A percentile compares a stretch with the other conserved stretches of the same genome.
These are phyloP conservation scores for Acrossocheilus fasciatus DNA, from an alignment of 2,797 vertebrate species.

Conservation along the genomic window DNA sequence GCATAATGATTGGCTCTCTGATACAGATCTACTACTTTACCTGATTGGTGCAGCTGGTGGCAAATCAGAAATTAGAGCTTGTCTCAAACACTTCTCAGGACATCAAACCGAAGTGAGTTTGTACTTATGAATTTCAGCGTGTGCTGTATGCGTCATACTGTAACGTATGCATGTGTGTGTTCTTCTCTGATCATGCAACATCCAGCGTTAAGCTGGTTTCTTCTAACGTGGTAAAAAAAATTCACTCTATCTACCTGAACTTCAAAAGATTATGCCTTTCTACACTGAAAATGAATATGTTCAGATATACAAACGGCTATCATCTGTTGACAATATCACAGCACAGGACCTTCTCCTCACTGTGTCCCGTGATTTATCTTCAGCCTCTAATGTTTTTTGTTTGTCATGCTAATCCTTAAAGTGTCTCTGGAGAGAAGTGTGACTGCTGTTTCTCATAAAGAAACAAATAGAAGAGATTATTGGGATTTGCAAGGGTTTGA, in stretches of 20 bases:
- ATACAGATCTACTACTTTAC: slow-evolving; percentile 25
- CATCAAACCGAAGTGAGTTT: slow-evolving; percentile 26
- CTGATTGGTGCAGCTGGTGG: neutral
- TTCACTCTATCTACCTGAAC: slow-evolving; percentile 26
- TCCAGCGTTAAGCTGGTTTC: slow-evolving; percentile 31
- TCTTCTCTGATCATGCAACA: slow-evolving; percentile 27
- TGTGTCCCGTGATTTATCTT: slow-evolving; percentile 29
- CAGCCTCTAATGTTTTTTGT: slow-evolving; percentile 24
- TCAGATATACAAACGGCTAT: slow-evolving; percentile 34
- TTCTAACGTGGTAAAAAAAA: slow-evolving; percentile 23
- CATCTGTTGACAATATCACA: slow-evolving; percentile 31
- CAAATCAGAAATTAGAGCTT: slow-evolving; percentile 40
- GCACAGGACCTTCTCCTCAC: slow-evolving; percentile 22
- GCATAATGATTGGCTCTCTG: slow-evolving; percentile 5
- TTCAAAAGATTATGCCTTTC: slow-evolving; percentile 37
- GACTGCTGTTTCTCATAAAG: slow-evolving; percentile 20
- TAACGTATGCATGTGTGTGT: slow-evolving; percentile 32
- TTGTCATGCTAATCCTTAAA: slow-evolving; percentile 27
- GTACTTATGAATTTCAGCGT: slow-evolving; percentile 8
- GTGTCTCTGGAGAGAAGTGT: slow-evolving; percentile 30
- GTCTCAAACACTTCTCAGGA: slow-evolving; percentile 52
- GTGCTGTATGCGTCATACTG: slow-evolving; percentile 23
- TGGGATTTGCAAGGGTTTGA: slow-evolving; percentile 12
- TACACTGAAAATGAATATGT: slow-evolving; percentile 1
- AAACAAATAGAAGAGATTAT: slow-evolving; percentile 26